Evolutionary conservation across 2,113 vertebrate species (phyloP).

Genomic region (Terrapene triunguis): DNA sequence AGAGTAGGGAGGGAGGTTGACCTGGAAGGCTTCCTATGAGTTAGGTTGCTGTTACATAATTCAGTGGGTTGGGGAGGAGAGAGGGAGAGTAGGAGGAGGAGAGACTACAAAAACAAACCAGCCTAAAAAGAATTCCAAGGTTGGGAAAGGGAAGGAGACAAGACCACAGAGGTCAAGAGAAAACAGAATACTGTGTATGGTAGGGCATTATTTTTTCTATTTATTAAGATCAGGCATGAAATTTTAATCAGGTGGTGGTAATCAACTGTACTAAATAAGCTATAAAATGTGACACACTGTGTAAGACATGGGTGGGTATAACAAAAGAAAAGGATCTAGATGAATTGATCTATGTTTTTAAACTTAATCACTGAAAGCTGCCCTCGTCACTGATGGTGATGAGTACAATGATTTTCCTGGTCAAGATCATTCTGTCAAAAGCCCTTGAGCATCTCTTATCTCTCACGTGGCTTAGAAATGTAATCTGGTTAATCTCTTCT

Average conservation of each 20-base stretch:
- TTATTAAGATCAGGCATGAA: not conserved
- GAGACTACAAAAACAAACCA: not conserved
- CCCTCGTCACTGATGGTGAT: not conserved
- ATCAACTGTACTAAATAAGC: rapidly evolving
- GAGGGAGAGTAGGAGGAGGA: not conserved
- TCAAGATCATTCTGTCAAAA: not conserved
- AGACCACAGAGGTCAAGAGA: not conserved
- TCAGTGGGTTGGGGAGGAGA: not conserved
- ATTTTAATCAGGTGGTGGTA: not conserved
- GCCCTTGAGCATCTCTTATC: not conserved
- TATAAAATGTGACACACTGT: rapidly evolving
- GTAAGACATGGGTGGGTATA: not conserved
- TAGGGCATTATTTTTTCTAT: not conserved
- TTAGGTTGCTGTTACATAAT: not conserved
- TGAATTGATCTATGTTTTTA: not conserved
- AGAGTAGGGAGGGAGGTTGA: not conserved
- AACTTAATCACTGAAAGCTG: not conserved
- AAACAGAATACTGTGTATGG: not conserved
- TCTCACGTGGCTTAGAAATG: not conserved
- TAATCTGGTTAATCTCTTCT: not conserved
- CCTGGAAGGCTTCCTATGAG: not conserved
- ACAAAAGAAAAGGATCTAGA: not conserved
- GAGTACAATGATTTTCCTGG: not conserved
- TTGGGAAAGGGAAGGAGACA: not conserved
- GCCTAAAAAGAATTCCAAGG: rapidly evolving